phyloP scores from a whole-genome alignment of 1,140 invertebrate genomes.

The Xylocopa sonorina region DNA sequence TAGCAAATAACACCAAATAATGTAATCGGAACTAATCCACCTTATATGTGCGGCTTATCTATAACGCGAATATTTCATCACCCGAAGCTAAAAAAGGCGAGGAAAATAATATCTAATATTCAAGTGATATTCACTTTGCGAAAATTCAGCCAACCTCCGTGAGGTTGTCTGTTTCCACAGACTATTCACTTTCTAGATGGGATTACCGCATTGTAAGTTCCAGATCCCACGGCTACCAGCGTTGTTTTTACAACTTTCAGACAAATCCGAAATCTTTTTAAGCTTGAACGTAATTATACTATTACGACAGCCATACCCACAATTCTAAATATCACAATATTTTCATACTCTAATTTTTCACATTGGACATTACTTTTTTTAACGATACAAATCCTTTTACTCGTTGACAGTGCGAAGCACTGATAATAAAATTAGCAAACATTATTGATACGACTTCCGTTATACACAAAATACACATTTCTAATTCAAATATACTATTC shows the following conservation, averaged over 20 bases:
- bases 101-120: slow-evolving; percentile 60
- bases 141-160: slow-evolving; percentile 72
- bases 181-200: slow-evolving; percentile 56
- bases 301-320: background rate
- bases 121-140: slow-evolving; percentile 64
- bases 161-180: slow-evolving; percentile 65
- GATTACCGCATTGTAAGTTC: background rate
- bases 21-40: slow-evolving; percentile 30
- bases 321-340: background rate
- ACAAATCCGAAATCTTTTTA: background rate
- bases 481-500: background rate
- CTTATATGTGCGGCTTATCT: slow-evolving; percentile 43
- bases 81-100: slow-evolving; percentile 33
- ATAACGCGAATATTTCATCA: slow-evolving; percentile 55
- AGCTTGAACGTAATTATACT: background rate
- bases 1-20: slow-evolving; percentile 49
- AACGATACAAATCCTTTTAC: background rate
- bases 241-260: slow-evolving; percentile 11
- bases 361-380: background rate
- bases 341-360: background rate
- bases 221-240: background rate
- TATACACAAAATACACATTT: background rate
- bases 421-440: background rate
- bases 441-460: background rate
- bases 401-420: too few relatives aligned